Evolutionary conservation across 2,888 invertebrate genomes (phyloP).

Genomic region (Prionchulus punctatus): DNA sequence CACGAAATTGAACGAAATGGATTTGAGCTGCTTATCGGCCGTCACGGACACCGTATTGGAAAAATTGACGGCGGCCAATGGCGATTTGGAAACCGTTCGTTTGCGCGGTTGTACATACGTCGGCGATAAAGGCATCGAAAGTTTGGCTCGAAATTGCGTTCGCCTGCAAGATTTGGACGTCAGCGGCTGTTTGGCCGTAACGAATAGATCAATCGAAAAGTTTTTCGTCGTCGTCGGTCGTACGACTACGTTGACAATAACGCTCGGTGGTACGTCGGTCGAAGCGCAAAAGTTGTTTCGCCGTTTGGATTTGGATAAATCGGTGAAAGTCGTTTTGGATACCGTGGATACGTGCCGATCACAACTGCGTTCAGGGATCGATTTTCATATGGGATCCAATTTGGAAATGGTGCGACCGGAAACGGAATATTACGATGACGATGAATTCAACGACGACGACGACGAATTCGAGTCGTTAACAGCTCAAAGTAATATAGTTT

Average conservation of each 20-base stretch:
- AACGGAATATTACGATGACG: too few relatives aligned
- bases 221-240: background rate
- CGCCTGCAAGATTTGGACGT: constrained; percentile 7
- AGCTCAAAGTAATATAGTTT: background rate
- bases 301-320: background rate
- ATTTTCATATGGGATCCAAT: too few relatives aligned
- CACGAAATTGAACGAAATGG: background rate
- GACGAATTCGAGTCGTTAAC: background rate
- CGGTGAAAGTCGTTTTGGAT: background rate
- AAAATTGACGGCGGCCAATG: background rate
- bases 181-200: constrained; percentile 9
- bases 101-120: constrained; percentile 1
- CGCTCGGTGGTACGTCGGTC: constrained; percentile 10
- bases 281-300: background rate
- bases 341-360: background rate
- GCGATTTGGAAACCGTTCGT: background rate
- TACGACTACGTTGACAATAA: background rate
- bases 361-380: too few relatives aligned
- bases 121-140: background rate
- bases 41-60: background rate
- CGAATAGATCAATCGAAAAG: background rate
- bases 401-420: too few relatives aligned
- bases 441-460: too few relatives aligned
- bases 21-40: background rate
- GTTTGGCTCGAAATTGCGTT: background rate